Percentiles rank a stretch among this genome's conserved stretches.
phyloP scores from a whole-genome alignment of 2,888 invertebrate species.

The Panzeria rudis region DNA sequence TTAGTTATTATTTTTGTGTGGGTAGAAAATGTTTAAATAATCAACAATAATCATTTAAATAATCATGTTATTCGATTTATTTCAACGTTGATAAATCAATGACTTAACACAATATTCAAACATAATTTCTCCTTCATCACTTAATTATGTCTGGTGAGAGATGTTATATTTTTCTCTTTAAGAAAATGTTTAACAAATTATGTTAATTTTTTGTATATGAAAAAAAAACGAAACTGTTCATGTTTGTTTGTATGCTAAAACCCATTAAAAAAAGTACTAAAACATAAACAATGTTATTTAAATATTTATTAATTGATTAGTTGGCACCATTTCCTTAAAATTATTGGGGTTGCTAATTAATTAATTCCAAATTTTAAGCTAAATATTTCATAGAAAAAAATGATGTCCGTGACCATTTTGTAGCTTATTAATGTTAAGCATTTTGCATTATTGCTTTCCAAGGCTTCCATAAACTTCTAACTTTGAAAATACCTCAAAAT shows the following conservation, averaged over 20 bases:
- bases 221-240: background rate
- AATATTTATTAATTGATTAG: background rate
- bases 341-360: background rate
- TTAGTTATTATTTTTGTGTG: background rate
- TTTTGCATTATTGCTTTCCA: too few relatives aligned
- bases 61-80: slow-evolving; percentile 2
- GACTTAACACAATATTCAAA: slow-evolving; percentile 27
- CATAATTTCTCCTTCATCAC: slow-evolving; percentile 47
- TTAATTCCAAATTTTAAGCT: background rate
- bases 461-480: too few relatives aligned
- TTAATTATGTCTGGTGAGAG: slow-evolving; percentile 16
- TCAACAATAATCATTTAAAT: slow-evolving; percentile 30
- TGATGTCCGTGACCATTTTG: background rate
- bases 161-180: background rate
- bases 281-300: slow-evolving; percentile 6
- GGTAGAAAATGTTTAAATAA: slow-evolving; percentile 22
- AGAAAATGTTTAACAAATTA: slow-evolving; percentile 29
- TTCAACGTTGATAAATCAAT: background rate
- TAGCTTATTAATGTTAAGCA: too few relatives aligned
- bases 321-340: slow-evolving; percentile 1
- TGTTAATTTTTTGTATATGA: slow-evolving; percentile 24
- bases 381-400: background rate
- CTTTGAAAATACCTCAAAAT: too few relatives aligned
- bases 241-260: slow-evolving; percentile 1
- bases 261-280: background rate